Conservation (phyloP, 2,888 invertebrate species). For the Apotomis capreana region DNA sequence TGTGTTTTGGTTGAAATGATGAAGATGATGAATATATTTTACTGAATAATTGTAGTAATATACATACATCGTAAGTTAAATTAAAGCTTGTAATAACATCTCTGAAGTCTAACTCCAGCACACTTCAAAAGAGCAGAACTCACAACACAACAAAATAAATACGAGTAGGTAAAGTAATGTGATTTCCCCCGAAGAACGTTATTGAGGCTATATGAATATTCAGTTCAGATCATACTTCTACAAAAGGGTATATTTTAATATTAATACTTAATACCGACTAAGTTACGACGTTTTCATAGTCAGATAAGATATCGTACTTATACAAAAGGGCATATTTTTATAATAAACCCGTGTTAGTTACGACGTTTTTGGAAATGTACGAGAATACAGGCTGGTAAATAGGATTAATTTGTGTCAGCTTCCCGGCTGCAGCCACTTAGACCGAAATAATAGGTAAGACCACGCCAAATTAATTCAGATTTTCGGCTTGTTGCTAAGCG, state of each 20-base stretch:
- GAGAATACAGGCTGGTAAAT: conserved; percentile 51
- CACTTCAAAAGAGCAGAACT: conserved; percentile 21
- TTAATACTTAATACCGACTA: neutral
- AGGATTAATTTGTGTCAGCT: conserved; percentile 56
- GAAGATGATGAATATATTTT: too few species aligned
- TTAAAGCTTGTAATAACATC: neutral
- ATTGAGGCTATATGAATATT: conserved; percentile 56
- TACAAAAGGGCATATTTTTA: neutral
- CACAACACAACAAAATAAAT: conserved; percentile 8
- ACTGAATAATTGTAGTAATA: too few species aligned
- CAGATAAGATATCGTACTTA: conserved; percentile 47
- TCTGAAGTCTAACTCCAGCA: conserved; percentile 3
- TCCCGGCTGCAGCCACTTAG: conserved; percentile 43
- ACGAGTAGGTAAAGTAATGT: conserved; percentile 33
- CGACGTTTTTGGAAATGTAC: neutral
- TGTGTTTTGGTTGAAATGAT: too few species aligned
- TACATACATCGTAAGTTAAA: too few species aligned
- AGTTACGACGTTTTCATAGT: conserved; percentile 46
- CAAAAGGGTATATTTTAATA: neutral
- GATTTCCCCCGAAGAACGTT: conserved; percentile 50
- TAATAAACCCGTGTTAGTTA: neutral
- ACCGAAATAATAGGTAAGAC: conserved; percentile 40
- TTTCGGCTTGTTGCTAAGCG: conserved; percentile 25
- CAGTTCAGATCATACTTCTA: conserved; percentile 45
- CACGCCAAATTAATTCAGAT: conserved; percentile 36